These are phyloP conservation scores for Agrenia bidenticulata DNA, from an alignment of 2,888 invertebrate genomes.

Conservation along the genomic window DNA sequence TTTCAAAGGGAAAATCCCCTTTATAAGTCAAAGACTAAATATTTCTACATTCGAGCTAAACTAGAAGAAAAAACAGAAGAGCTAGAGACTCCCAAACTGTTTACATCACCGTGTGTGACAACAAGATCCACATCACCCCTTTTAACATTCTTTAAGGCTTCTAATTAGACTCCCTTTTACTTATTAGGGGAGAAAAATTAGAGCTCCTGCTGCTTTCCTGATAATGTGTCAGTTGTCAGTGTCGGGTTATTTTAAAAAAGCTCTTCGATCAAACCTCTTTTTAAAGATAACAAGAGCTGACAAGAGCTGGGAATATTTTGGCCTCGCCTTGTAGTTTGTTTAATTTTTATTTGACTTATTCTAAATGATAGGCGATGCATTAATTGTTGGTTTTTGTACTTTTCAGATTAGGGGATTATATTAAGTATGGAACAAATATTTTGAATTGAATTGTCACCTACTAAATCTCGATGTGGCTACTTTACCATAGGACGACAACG, in stretches of 20 bases:
- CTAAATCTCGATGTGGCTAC: too few species aligned
- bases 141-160: background rate
- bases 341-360: too few species aligned
- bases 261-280: background rate
- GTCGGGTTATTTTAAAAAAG: background rate
- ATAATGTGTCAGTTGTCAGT: slow-evolving; percentile 7
- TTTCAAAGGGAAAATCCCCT: slow-evolving; percentile 3
- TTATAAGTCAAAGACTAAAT: background rate
- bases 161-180: slow-evolving; percentile 4
- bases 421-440: too few species aligned
- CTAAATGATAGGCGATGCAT: too few species aligned
- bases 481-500: too few species aligned
- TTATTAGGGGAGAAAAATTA: slow-evolving; percentile 8
- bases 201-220: background rate
- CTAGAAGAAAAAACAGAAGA: background rate
- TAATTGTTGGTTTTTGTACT: too few species aligned
- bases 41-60: background rate
- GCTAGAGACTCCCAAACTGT: too few species aligned
- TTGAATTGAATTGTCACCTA: too few species aligned
- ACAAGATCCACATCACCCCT: slow-evolving; percentile 6
- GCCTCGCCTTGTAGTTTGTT: too few species aligned
- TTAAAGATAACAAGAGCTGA: too few species aligned
- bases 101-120: background rate
- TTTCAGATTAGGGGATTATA: too few species aligned
- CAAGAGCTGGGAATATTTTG: too few species aligned